phyloP scores from a whole-genome alignment of 2,888 invertebrate genomes.

The Acleris cristana region DNA sequence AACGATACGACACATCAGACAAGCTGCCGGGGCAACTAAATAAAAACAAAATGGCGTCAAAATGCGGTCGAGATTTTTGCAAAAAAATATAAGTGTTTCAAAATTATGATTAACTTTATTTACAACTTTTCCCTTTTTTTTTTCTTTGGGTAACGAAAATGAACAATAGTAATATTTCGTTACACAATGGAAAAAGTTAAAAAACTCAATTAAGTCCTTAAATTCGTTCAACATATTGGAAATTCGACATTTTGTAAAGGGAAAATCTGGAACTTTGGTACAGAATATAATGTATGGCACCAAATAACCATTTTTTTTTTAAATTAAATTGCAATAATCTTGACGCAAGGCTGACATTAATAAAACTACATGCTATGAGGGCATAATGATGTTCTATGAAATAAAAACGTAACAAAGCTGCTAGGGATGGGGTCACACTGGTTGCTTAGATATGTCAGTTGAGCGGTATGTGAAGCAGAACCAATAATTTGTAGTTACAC shows the following conservation, averaged over 20 bases:
- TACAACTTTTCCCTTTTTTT: too few relatives aligned
- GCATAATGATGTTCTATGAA: constrained; percentile 40
- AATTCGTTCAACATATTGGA: too few relatives aligned
- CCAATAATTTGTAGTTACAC: not conserved
- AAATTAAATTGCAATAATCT: constrained; percentile 8
- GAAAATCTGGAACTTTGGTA: too few relatives aligned
- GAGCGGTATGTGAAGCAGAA: constrained; percentile 11
- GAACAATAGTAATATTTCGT: too few relatives aligned
- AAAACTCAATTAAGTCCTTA: too few relatives aligned
- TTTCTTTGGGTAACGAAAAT: too few relatives aligned
- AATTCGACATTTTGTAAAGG: too few relatives aligned
- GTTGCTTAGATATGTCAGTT: constrained; percentile 4
- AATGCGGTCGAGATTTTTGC: constrained; percentile 4
- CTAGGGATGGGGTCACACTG: constrained; percentile 42
- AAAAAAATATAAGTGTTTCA: not conserved
- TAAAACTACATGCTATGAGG: constrained; percentile 37
- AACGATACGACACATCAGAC: constrained; percentile 59
- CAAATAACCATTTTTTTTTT: too few relatives aligned
- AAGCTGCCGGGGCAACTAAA: constrained; percentile 58
- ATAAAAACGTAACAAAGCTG: constrained; percentile 32
- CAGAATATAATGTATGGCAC: too few relatives aligned
- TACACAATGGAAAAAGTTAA: too few relatives aligned
- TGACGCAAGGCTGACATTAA: not conserved
- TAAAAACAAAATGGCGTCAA: constrained; percentile 37
- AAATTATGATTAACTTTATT: too few relatives aligned